phyloP scores from a whole-genome alignment of 2,888 invertebrate species.

The Rhaphigaster nebulosa region DNA sequence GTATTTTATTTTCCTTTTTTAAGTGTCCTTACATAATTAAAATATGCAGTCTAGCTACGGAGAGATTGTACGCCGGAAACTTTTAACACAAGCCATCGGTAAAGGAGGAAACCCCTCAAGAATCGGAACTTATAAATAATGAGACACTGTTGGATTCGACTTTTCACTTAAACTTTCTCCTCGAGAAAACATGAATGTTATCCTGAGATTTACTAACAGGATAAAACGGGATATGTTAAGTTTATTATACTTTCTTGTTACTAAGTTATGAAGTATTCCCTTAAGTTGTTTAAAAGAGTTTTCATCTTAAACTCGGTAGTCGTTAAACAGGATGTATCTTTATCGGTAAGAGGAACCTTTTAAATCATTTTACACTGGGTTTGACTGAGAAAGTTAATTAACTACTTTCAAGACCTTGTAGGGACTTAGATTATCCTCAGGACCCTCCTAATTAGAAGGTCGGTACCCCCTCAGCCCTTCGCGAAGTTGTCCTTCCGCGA shows the following conservation, averaged over 20 bases:
- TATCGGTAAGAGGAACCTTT: background rate
- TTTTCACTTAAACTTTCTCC: conserved; percentile 11
- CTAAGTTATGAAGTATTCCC: background rate
- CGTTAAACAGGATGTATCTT: conserved; percentile 21
- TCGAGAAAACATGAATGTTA: background rate
- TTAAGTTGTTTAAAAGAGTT: background rate
- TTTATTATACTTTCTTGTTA: conserved; percentile 18
- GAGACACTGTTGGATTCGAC: conserved; percentile 17
- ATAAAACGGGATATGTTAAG: conserved; percentile 23
- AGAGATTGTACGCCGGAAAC: background rate
- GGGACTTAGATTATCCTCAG: background rate
- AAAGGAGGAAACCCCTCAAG: background rate
- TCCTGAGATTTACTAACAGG: conserved; percentile 3
- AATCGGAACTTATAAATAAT: conserved; percentile 8
- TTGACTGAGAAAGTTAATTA: background rate
- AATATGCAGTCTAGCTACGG: background rate
- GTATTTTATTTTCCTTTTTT: background rate
- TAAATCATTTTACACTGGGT: background rate
- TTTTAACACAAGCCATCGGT: background rate
- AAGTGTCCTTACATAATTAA: background rate
- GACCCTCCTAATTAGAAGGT: background rate
- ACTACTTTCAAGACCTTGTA: background rate
- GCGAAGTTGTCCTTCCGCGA: background rate
- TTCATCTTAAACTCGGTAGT: background rate
- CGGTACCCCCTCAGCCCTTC: too few species aligned